These are phyloP conservation scores for Thalpophila matura DNA, from an alignment of 2,888 invertebrate genomes.

Conservation along the genomic window DNA sequence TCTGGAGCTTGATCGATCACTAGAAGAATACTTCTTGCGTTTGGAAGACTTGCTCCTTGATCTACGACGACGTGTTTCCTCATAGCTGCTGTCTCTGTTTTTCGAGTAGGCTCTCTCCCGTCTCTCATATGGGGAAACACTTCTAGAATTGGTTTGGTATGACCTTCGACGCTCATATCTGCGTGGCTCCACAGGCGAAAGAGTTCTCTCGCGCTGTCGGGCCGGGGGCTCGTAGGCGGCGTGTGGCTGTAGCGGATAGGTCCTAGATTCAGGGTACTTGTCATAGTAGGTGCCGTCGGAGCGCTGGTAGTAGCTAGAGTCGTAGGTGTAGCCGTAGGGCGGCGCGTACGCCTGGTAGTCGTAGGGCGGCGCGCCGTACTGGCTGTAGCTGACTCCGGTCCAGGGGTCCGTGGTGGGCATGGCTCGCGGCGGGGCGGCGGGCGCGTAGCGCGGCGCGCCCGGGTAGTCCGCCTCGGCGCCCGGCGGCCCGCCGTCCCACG, in stretches of 20 bases:
- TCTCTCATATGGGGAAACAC: constrained; percentile 77
- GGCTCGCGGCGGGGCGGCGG: constrained; percentile 68
- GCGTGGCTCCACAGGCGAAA: constrained; percentile 67
- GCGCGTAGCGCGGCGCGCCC: constrained; percentile 73
- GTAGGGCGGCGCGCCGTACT: constrained; percentile 79
- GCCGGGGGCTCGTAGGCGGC: constrained; percentile 41
- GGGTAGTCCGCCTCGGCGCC: constrained; percentile 89
- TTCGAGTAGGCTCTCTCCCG: constrained; percentile 75
- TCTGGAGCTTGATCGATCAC: constrained; percentile 79
- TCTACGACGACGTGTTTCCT: constrained; percentile 69
- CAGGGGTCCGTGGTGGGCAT: constrained; percentile 86
- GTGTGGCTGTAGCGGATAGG: constrained; percentile 36
- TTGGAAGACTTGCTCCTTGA: constrained; percentile 77
- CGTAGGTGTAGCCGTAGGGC: constrained; percentile 78
- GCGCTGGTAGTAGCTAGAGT: constrained; percentile 78
- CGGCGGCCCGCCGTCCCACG: constrained; percentile 90
- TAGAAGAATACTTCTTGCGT: constrained; percentile 80
- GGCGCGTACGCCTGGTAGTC: constrained; percentile 80
- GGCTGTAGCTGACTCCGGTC: constrained; percentile 87
- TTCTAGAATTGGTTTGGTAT: constrained; percentile 77
- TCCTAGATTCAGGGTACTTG: constrained; percentile 70
- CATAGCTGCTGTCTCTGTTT: constrained; percentile 77
- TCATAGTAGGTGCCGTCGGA: constrained; percentile 72
- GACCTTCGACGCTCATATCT: constrained; percentile 70
- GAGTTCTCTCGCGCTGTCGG: constrained; percentile 62